These are phyloP conservation scores for Muscina levida DNA, from an alignment of 2,888 invertebrate species.

Conservation along the genomic window DNA sequence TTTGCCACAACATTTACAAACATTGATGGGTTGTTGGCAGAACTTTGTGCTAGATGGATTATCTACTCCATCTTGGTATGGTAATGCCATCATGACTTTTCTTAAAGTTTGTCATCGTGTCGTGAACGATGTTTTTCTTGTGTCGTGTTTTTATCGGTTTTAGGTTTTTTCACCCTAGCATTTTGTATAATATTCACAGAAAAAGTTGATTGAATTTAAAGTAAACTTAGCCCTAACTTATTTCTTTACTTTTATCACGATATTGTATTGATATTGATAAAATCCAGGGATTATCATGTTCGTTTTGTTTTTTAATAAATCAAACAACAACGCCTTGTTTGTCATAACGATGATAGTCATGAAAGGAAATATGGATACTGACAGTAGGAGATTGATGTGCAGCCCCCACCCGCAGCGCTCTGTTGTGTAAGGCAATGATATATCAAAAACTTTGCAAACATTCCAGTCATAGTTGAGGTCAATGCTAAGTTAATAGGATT, in stretches of 20 bases:
- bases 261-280: neutral
- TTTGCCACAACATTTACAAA: conserved; percentile 21
- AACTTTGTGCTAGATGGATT: neutral
- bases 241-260: no score
- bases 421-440: no score
- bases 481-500: no score
- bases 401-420: no score
- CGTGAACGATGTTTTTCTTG: no score
- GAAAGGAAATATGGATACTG: no score
- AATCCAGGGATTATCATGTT: conserved; percentile 39
- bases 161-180: conserved; percentile 1
- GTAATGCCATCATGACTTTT: conserved; percentile 48
- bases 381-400: no score
- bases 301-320: conserved; percentile 26
- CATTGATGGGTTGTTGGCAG: conserved; percentile 44
- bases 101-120: conserved; percentile 38
- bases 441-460: no score
- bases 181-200: conserved; percentile 16
- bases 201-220: conserved; percentile 46
- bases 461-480: no score
- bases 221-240: neutral
- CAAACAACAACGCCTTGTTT: conserved; percentile 22
- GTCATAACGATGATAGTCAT: no score
- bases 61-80: neutral
- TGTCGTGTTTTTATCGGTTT: neutral